phyloP scores from a whole-genome alignment of 2,888 invertebrate genomes.

The Pristionchus mayeri region DNA sequence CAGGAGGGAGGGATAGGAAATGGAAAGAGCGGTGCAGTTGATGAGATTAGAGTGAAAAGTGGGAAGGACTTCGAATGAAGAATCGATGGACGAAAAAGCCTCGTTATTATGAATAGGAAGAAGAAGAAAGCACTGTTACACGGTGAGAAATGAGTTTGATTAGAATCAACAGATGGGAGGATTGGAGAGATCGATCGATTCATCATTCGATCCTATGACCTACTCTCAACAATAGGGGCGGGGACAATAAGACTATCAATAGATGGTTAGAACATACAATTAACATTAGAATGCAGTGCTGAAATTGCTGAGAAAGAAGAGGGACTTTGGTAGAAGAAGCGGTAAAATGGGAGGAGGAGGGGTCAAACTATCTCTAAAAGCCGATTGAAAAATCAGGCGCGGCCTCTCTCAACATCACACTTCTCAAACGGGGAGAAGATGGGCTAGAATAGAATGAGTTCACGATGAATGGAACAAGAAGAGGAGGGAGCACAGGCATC shows the following conservation, averaged over 20 bases:
- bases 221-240: background rate
- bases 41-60: slow-evolving; percentile 20
- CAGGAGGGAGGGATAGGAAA: slow-evolving; percentile 23
- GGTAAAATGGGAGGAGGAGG: background rate
- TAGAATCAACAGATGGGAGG: slow-evolving; percentile 15
- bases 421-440: slow-evolving; percentile 24
- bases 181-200: slow-evolving; percentile 4
- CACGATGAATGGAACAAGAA: background rate
- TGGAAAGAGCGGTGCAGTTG: slow-evolving; percentile 31
- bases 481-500: background rate
- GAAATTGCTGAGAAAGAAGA: background rate
- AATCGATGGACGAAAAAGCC: slow-evolving; percentile 20
- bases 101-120: slow-evolving; percentile 32
- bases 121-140: slow-evolving; percentile 32
- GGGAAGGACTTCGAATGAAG: slow-evolving; percentile 36
- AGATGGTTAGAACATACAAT: background rate
- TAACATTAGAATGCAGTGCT: slow-evolving; percentile 15
- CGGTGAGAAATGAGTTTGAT: slow-evolving; percentile 2
- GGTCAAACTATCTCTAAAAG: background rate
- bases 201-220: slow-evolving; percentile 10
- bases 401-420: background rate
- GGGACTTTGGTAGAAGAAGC: background rate
- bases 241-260: background rate
- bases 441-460: background rate
- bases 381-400: slow-evolving; percentile 3